phyloP scores from a whole-genome alignment of 35 echinoderm and acorn worm species.

The Ophiothrix spiculata region DNA sequence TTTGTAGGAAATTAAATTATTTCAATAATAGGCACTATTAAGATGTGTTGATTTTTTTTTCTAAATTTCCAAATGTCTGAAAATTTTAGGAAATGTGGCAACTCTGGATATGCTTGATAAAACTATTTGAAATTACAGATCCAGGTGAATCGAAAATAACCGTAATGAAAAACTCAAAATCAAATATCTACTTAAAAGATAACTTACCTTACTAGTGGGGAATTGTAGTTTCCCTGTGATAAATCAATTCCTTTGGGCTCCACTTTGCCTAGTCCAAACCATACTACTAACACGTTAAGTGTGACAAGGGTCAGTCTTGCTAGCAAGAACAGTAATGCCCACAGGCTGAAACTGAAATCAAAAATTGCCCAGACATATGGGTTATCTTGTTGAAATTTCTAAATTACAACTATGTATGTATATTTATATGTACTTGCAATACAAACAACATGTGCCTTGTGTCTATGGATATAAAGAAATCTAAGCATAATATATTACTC shows the following conservation, averaged over 20 bases:
- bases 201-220: conserved; percentile 70
- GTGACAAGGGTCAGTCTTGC: conserved; percentile 74
- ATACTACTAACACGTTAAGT: conserved; percentile 67
- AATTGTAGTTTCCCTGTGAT: conserved; percentile 81
- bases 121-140: not conserved
- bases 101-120: not conserved
- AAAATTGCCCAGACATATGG: too few relatives aligned
- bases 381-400: too few relatives aligned
- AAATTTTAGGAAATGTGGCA: not conserved
- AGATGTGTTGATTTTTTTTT: too few relatives aligned
- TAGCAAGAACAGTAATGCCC: conserved; percentile 72
- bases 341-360: conserved; percentile 76
- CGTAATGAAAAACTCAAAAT: not conserved
- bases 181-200: not conserved
- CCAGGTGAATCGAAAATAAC: too few relatives aligned
- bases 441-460: too few relatives aligned
- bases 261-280: conserved; percentile 91
- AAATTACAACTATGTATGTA: too few relatives aligned
- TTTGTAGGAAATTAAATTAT: too few relatives aligned
- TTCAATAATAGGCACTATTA: too few relatives aligned
- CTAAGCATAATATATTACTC: too few relatives aligned
- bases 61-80: not conserved
- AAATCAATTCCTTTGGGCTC: conserved; percentile 68
- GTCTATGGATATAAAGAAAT: too few relatives aligned
- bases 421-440: too few relatives aligned